Evolutionary conservation across 1,140 invertebrate species (phyloP), one percentile per base, ranked within the genome.

Genomic region (Psilanteris sp.): DNA sequence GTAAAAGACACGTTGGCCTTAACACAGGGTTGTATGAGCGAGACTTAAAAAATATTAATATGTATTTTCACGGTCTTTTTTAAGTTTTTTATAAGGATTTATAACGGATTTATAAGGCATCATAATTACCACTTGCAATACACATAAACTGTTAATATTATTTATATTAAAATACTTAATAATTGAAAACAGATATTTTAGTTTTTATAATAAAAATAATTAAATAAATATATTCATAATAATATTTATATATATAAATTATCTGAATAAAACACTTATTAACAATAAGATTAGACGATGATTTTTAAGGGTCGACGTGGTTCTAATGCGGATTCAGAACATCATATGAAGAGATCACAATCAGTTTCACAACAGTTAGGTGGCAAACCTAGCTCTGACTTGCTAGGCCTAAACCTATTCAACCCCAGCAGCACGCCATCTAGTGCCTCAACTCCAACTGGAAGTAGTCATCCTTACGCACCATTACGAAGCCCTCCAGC

Each of bases 361-460:
- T 94, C 94, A 16, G 93, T 94, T 31, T 94, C 93, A 13, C 93
- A 95, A 81, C 93, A 93, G 80, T 84, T 94, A 61, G 90, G 90
- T 54, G 93, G 93, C 66, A 96, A 95, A 89, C 91, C 93, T 31
- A 95, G 93, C 84, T 93, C 92, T 82, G 95, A 96, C 88, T 87
- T 96, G 67, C 89, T 96, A 71, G 93, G 93, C 81, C 87, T 96
- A 55, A 94, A 92, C 87, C 92, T 94, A 79, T 93, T 93, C 86
- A 95, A 94, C 85, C 94, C 94, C 1, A 91, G 90, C 66, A 92
- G 91, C 72, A 88, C 89, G 34, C 89, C 89, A 26, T 96, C 95
- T 37, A 96, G 94, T 89, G 94, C 96, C 43, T 94, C 96, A 7
- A 97, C 96, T 31, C 96, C 96, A 3, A 95, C 94, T 31, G 93